Conservation (phyloP, 2,888 invertebrate genomes). For the Emmelina monodactyla region DNA sequence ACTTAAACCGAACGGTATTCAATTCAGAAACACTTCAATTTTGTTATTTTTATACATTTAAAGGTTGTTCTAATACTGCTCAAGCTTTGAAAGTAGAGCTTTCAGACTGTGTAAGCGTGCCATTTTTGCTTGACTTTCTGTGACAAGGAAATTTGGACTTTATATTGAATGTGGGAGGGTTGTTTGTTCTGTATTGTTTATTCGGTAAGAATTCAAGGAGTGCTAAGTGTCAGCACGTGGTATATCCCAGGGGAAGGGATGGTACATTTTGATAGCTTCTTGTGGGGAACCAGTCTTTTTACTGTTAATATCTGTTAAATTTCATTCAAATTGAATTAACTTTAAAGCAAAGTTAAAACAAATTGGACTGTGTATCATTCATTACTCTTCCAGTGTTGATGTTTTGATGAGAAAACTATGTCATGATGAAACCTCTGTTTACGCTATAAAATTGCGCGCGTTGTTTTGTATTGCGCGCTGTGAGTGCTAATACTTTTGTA, state of each 20-base stretch:
- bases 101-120: conserved; percentile 42
- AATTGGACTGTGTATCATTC: conserved; percentile 11
- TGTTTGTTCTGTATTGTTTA: conserved; percentile 24
- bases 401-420: too few relatives aligned
- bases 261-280: conserved; percentile 47
- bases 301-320: conserved; percentile 46
- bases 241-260: conserved; percentile 33
- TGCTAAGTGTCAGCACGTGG: conserved; percentile 61
- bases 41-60: conserved; percentile 54
- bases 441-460: too few relatives aligned
- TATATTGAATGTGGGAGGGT: conserved; percentile 25
- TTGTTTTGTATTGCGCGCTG: too few relatives aligned
- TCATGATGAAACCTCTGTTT: too few relatives aligned
- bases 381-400: too few relatives aligned
- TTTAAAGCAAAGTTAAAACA: conserved; percentile 31
- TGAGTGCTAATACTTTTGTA: too few relatives aligned
- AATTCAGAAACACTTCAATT: conserved; percentile 46
- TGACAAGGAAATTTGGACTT: conserved; percentile 38
- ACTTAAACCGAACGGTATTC: conserved; percentile 19
- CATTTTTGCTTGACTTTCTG: conserved; percentile 31
- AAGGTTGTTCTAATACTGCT: conserved; percentile 51
- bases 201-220: conserved; percentile 36
- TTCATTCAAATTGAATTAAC: conserved; percentile 41
- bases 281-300: conserved; percentile 36
- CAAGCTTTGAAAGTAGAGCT: conserved; percentile 51